Percentiles rank a stretch among this genome's conserved stretches.
Conservation (phyloP, 2,113 vertebrate species). For the Tychaedon coryphoeus region DNA sequence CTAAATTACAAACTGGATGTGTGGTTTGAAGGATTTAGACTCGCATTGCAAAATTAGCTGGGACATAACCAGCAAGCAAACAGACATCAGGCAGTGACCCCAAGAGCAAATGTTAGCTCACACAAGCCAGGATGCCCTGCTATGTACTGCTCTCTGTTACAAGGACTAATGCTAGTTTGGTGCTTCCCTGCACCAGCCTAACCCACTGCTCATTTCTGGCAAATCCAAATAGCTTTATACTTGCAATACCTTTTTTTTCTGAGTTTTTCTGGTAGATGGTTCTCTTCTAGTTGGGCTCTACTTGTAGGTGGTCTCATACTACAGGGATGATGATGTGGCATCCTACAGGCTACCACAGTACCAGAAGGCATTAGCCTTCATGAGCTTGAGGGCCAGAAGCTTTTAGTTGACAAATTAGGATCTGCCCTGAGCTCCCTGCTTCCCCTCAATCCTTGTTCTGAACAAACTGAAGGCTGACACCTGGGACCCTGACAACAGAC, state of each 20-base stretch:
- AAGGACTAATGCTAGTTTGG: not conserved
- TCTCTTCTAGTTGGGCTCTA: not conserved
- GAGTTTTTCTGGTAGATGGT: not conserved
- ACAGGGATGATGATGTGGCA: not conserved
- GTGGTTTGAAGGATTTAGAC: not conserved
- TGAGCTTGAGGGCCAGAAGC: not conserved
- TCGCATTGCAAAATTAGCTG: not conserved
- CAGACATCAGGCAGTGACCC: not conserved
- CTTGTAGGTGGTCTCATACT: not conserved
- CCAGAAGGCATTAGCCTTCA: not conserved
- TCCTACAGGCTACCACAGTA: not conserved
- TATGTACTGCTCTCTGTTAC: not conserved
- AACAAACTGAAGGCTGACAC: not conserved
- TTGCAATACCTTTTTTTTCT: not conserved
- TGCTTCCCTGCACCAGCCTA: not conserved
- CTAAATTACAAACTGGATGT: slow-evolving; percentile 6
- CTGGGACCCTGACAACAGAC: not conserved
- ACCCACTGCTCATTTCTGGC: not conserved
- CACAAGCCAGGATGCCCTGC: not conserved
- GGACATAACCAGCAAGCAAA: not conserved
- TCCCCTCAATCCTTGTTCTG: not conserved
- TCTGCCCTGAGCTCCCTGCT: not conserved
- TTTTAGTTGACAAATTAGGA: not conserved
- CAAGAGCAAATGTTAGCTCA: not conserved
- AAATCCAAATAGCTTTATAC: not conserved